Conservation (phyloP, 2,113 vertebrate genomes). For the Hemibates koningsi region DNA sequence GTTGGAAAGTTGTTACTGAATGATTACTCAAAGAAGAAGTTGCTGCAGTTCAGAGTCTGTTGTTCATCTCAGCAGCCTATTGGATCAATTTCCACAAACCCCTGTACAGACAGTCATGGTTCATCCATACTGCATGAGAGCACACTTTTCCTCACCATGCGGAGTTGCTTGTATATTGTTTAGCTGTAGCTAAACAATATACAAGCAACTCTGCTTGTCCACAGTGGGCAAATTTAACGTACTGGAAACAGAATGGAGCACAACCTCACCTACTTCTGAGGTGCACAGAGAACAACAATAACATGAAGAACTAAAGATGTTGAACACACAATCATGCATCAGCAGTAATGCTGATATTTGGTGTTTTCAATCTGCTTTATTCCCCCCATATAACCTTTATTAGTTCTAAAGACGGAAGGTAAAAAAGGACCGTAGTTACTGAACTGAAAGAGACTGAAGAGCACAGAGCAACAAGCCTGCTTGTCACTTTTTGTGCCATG, state of each 20-base stretch:
- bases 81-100: not conserved
- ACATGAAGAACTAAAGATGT: not conserved
- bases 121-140: not conserved
- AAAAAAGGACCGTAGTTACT: not conserved
- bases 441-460: not conserved
- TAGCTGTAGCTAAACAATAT: not conserved
- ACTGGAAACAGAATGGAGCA: not conserved
- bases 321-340: not conserved
- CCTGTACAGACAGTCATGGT: not conserved
- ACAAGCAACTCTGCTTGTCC: not conserved
- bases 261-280: not conserved
- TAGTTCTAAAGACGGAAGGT: not conserved
- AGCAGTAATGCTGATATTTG: not conserved
- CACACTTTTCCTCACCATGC: not conserved
- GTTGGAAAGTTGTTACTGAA: not conserved
- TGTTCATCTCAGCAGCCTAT: not conserved
- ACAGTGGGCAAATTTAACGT: not conserved
- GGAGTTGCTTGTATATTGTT: not conserved
- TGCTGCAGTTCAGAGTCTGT: not conserved
- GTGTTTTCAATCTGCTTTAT: not conserved
- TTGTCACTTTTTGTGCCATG: constrained; percentile 3
- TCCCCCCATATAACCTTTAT: not conserved
- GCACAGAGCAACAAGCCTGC: not conserved
- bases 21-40: not conserved
- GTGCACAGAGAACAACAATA: not conserved